Evolutionary conservation across 1,140 invertebrate species (phyloP).

Genomic region (Sminthurides bifidus): DNA sequence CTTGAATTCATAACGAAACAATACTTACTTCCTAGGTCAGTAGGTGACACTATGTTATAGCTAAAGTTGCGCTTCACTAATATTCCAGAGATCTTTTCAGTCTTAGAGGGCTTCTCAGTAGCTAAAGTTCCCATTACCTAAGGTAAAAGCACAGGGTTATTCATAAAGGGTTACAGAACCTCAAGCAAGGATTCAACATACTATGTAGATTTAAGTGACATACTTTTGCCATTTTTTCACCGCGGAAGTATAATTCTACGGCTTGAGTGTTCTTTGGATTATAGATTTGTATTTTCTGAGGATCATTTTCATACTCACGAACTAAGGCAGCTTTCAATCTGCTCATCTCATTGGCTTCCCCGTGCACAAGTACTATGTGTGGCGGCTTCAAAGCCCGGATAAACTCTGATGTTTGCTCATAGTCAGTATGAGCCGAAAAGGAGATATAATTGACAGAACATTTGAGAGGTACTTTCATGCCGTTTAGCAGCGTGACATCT

Average conservation of each 20-base stretch:
- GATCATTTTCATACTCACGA: constrained; percentile 85
- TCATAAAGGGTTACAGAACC: neutral
- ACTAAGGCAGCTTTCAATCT: constrained; percentile 85
- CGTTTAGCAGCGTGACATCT: constrained; percentile 87
- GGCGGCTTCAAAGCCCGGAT: constrained; percentile 85
- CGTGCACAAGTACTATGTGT: constrained; percentile 93
- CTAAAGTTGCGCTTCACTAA: constrained; percentile 97
- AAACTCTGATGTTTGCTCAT: constrained; percentile 97
- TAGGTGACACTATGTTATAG: constrained; percentile 84
- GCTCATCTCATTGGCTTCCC: constrained; percentile 98
- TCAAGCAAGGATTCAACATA: neutral
- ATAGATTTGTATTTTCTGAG: constrained; percentile 78
- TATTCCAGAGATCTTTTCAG: constrained; percentile 74
- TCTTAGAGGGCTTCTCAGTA: constrained; percentile 62
- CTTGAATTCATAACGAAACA: too few species aligned
- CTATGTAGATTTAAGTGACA: neutral
- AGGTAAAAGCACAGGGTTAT: neutral
- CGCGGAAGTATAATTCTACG: constrained; percentile 85
- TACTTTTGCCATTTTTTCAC: constrained; percentile 96
- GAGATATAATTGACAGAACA: constrained; percentile 99
- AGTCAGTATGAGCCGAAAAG: constrained; percentile 98
- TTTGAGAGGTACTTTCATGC: constrained; percentile 89
- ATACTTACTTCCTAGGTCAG: constrained; percentile 71
- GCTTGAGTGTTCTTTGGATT: constrained; percentile 92
- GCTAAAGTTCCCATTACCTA: constrained; percentile 82